These are phyloP conservation scores for Oreochromis aureus DNA, from an alignment of 2,113 vertebrate genomes.

Conservation along the genomic window DNA sequence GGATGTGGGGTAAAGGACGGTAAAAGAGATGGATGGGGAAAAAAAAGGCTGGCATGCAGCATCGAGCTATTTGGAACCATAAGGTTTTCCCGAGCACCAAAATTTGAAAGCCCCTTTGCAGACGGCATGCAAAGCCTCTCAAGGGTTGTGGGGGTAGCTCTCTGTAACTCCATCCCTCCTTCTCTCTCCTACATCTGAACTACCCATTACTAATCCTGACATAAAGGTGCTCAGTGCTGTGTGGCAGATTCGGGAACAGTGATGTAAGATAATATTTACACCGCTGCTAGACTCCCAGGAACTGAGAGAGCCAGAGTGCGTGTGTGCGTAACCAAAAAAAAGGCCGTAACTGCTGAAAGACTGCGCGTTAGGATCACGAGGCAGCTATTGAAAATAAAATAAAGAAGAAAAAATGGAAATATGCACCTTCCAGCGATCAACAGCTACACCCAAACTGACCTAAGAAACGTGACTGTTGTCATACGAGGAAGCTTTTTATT, in stretches of 20 bases:
- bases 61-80: constrained; percentile 1
- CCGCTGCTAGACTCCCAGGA: constrained; percentile 51
- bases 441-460: not conserved
- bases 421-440: not conserved
- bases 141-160: not conserved
- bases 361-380: not conserved
- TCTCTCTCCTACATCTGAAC: constrained; percentile 33
- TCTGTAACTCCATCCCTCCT: not conserved
- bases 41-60: not conserved
- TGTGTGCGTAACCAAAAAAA: not conserved
- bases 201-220: constrained; percentile 65
- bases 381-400: not conserved
- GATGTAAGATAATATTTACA: constrained; percentile 70
- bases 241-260: constrained; percentile 46
- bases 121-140: constrained; percentile 24
- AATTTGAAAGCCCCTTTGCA: constrained; percentile 11
- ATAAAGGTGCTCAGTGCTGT: constrained; percentile 67
- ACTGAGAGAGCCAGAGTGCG: not conserved
- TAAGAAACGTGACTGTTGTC: not conserved
- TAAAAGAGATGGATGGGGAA: not conserved
- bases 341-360: not conserved
- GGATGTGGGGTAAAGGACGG: not conserved
- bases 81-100: not conserved
- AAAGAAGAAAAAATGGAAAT: not conserved
- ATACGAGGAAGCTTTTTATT: not conserved